phyloP scores from a whole-genome alignment of 2,797 vertebrate genomes.

The Dendrocincla tyrannina region DNA sequence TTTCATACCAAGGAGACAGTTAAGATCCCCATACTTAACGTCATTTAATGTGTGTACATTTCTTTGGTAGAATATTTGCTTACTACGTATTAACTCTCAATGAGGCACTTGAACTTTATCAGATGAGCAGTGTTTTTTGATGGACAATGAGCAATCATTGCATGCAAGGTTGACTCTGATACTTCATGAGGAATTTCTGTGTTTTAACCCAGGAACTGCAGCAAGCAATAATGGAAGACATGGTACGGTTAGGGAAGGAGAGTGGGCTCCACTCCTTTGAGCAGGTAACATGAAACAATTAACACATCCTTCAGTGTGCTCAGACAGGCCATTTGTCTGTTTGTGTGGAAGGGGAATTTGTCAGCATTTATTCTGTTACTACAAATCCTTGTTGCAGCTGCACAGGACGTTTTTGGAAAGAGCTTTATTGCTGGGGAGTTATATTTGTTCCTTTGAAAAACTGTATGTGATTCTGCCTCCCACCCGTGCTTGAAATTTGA shows the following conservation, averaged over 20 bases:
- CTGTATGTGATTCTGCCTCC: not conserved
- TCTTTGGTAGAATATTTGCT: not conserved
- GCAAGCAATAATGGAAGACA: conserved; percentile 92
- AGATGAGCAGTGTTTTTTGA: not conserved
- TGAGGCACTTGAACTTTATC: not conserved
- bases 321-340: not conserved
- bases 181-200: not conserved
- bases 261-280: conserved; percentile 96
- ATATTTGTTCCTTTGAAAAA: not conserved
- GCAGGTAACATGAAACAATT: conserved; percentile 80
- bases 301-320: not conserved
- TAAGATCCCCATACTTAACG: not conserved
- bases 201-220: conserved; percentile 83
- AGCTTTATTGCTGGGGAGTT: not conserved
- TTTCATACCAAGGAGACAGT: not conserved
- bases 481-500: not conserved
- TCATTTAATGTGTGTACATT: not conserved
- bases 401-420: not conserved
- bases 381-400: not conserved
- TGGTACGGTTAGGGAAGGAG: conserved; percentile 91
- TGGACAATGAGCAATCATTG: not conserved
- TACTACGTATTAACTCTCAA: not conserved
- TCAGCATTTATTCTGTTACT: not conserved
- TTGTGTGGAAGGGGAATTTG: not conserved
- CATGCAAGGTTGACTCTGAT: not conserved